These are phyloP conservation scores for Poecile montanus DNA, from an alignment of 2,797 vertebrate species.

Conservation along the genomic window DNA sequence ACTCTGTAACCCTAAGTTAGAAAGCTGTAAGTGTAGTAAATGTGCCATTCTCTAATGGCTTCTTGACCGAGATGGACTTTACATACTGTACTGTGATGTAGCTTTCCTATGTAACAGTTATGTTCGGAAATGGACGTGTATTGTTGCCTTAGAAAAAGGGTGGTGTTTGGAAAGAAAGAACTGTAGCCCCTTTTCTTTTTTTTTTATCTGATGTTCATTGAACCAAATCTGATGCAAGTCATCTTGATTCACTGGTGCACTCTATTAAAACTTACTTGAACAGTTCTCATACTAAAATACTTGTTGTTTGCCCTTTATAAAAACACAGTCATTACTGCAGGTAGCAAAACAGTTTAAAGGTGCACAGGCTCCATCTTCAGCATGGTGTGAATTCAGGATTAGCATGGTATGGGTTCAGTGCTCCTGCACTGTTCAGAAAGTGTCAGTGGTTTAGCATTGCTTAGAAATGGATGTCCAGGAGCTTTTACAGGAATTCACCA, in stretches of 20 bases:
- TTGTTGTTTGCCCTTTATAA: constrained; percentile 75
- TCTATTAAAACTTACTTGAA: constrained; percentile 90
- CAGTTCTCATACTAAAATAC: constrained; percentile 78
- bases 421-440: neutral
- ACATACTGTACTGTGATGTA: constrained; percentile 76
- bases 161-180: constrained; percentile 76
- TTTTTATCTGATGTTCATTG: constrained; percentile 70
- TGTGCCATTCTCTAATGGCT: constrained; percentile 67
- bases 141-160: constrained; percentile 82
- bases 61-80: constrained; percentile 72
- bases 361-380: neutral
- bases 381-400: neutral
- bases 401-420: neutral
- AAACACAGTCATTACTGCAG: neutral
- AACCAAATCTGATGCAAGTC: constrained; percentile 78
- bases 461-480: neutral
- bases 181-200: constrained; percentile 70
- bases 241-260: constrained; percentile 85
- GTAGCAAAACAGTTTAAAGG: neutral
- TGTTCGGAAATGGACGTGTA: constrained; percentile 78
- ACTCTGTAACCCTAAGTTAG: constrained; percentile 70
- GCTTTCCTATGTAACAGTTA: constrained; percentile 80
- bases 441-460: neutral
- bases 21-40: constrained; percentile 67
- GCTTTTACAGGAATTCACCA: neutral